Conservation (phyloP, 2,113 vertebrate species). For the Oncorhynchus clarkii region DNA sequence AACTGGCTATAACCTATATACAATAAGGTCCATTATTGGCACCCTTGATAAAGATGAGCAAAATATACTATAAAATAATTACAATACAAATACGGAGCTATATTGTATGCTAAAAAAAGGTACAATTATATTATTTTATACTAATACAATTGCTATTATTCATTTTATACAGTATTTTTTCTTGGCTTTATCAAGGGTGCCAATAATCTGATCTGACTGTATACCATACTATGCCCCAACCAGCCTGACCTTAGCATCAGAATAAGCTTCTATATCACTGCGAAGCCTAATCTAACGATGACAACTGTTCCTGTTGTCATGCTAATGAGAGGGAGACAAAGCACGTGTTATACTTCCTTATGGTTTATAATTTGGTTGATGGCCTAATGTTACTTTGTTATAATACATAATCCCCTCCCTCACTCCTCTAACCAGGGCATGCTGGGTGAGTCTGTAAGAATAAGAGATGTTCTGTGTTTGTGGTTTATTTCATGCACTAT, state of each 20-base stretch:
- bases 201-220: no score
- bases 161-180: no score
- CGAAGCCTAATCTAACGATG: neutral
- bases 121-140: no score
- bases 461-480: neutral
- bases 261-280: neutral
- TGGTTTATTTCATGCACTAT: neutral
- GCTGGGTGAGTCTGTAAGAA: neutral
- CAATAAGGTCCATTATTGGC: no score
- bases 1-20: no score
- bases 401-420: neutral
- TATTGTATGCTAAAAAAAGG: no score
- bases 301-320: neutral
- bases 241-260: neutral
- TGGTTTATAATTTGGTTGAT: neutral
- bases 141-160: no score
- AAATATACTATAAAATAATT: no score
- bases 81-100: no score
- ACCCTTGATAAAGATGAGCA: no score
- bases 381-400: neutral
- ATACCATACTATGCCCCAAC: no score
- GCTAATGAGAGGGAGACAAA: neutral
- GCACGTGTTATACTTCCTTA: neutral
- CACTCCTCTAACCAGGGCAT: neutral
- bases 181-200: no score